Evolutionary conservation across 2,888 invertebrate genomes (phyloP).

Genomic region (Ophion obscuratus): DNA sequence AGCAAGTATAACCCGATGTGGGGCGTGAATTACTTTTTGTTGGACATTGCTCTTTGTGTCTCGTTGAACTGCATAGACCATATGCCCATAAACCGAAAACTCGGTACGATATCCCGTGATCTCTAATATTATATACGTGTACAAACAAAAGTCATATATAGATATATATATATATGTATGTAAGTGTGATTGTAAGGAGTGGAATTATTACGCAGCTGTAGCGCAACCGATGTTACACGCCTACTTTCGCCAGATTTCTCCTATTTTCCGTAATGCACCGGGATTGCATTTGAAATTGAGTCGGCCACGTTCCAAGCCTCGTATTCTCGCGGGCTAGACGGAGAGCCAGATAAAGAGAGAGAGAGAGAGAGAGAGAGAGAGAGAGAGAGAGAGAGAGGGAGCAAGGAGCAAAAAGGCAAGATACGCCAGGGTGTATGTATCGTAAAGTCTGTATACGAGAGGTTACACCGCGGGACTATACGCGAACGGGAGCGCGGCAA

Average conservation of each 20-base stretch:
- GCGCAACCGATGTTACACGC: constrained; percentile 71
- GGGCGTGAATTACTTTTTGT: constrained; percentile 36
- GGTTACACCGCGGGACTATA: constrained; percentile 36
- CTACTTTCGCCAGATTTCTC: constrained; percentile 82
- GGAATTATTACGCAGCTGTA: constrained; percentile 69
- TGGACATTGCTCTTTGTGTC: constrained; percentile 9
- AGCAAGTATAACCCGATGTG: not conserved
- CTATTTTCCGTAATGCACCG: constrained; percentile 80
- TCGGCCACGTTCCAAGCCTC: constrained; percentile 69
- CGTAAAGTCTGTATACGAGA: constrained; percentile 52
- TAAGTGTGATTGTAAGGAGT: constrained; percentile 45
- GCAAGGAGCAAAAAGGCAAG: constrained; percentile 26
- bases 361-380: constrained; percentile 17
- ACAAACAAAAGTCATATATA: constrained; percentile 17
- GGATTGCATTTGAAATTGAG: constrained; percentile 82
- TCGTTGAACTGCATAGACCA: constrained; percentile 24
- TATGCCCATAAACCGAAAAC: constrained; percentile 51
- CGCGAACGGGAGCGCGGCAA: constrained; percentile 57
- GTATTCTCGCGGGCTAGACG: constrained; percentile 52
- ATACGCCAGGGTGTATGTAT: constrained; percentile 29
- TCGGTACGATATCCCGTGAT: constrained; percentile 60
- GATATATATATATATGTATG: constrained; percentile 31
- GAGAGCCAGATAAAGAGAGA: constrained; percentile 7
- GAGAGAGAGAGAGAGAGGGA: constrained; percentile 17
- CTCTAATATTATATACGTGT: constrained; percentile 45